Evolutionary conservation across 2,113 vertebrate genomes (phyloP).

Genomic region (Muntiacus muntjak): DNA sequence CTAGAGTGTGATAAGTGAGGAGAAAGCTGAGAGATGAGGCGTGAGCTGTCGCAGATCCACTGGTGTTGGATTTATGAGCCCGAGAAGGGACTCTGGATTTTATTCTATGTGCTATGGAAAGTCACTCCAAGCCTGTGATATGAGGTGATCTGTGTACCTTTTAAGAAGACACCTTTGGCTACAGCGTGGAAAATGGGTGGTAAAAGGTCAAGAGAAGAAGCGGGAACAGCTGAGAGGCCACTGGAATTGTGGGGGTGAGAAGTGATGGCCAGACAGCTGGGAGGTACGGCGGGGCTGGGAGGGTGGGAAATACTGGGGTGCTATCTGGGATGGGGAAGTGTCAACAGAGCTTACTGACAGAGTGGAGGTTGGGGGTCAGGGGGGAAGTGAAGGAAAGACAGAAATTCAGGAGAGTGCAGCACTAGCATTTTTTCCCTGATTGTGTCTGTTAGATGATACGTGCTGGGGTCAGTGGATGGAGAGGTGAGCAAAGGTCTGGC

Average conservation of each 20-base stretch:
- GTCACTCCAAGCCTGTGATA: not conserved
- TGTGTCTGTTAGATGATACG: not conserved
- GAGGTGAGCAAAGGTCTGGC: not conserved
- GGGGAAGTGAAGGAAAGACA: not conserved
- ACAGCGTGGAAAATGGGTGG: not conserved
- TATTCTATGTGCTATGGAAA: not conserved
- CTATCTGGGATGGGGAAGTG: not conserved
- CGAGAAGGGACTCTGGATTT: not conserved
- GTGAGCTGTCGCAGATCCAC: not conserved
- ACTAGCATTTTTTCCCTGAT: not conserved
- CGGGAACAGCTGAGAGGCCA: not conserved
- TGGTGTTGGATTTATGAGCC: not conserved
- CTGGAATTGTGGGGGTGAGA: not conserved
- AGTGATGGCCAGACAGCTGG: not conserved
- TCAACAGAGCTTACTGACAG: not conserved
- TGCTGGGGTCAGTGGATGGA: not conserved
- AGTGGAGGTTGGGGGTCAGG: accelerated
- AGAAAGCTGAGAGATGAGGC: not conserved
- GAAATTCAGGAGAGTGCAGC: not conserved
- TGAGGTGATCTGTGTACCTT: not conserved
- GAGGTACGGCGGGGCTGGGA: not conserved
- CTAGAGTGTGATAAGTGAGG: not conserved
- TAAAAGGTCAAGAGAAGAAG: not conserved
- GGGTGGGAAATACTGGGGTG: not conserved
- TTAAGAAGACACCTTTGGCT: not conserved